Base-by-base conservation (phyloP, 2,113 vertebrate species). In the Vulpes ferrilata region DNA sequence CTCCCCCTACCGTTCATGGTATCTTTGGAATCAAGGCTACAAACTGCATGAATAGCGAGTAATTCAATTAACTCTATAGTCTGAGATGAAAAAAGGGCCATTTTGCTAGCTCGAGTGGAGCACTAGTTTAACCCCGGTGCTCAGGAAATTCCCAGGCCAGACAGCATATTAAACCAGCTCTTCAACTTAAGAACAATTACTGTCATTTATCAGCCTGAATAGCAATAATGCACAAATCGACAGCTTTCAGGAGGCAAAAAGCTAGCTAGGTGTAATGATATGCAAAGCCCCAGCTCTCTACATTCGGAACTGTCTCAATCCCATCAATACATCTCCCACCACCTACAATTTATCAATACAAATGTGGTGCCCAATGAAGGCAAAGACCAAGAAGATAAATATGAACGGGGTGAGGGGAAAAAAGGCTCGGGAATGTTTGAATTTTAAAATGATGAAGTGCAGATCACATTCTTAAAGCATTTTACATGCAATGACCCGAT, bases 141-240 rank as follows among this genome's bases (percentile, higher is more conserved):
- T 98, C 97, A 98, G 97, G 94, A 98, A 99, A 99, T 99, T 98
- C 99, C 99, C 98, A 99, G 98, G 99, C 98, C 99, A 99, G 99
- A 98, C 98, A 99, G 98, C 99, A 98, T 98, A 99, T 99, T 99
- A 99, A 99, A 98, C 98, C 98, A 98, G 98, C 98, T 98, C 98
- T 99, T 99, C 99, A 99, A 98, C 99, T 99, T 99, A 99, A 99
- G 99, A 99, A 99, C 99, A 99, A 99, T 99, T 99, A 99, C 99
- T 99, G 99, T 99, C 99, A 99, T 99, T 99, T 99, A 99, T 99
- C 99, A 99, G 98, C 98, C 99, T 98, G 99, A 99, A 99, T 98
- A 99, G 99, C 99, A 99, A 99, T 99, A 99, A 99, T 98, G 99
- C 99, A 98, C 98, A 98, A 99, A 99, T 99, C 99, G 99, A 99